A percentile compares a stretch with the other conserved stretches of the same genome.
These are phyloP conservation scores for Drosophila vallismaia DNA, from an alignment of 2,888 invertebrate genomes.

Conservation along the genomic window DNA sequence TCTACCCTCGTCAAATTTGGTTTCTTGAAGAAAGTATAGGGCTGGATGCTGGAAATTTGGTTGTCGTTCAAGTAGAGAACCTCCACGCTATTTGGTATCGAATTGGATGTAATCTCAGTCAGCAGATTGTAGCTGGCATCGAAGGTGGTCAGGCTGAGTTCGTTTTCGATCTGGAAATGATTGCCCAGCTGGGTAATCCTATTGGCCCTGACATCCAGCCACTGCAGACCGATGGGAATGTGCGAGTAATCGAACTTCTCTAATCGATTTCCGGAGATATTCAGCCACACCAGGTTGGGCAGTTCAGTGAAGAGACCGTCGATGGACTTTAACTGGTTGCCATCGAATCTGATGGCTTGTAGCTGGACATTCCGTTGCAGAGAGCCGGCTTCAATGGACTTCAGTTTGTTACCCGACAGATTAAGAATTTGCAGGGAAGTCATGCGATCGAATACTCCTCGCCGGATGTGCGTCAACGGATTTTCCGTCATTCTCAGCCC, in stretches of 20 bases:
- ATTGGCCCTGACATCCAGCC: constrained; percentile 96
- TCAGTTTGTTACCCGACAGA: constrained; percentile 93
- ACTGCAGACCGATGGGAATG: constrained; percentile 92
- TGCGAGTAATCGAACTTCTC: constrained; percentile 95
- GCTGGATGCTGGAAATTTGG: constrained; percentile 92
- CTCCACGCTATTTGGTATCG: constrained; percentile 93
- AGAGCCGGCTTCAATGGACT: constrained; percentile 90
- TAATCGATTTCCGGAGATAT: constrained; percentile 95
- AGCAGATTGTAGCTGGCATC: constrained; percentile 95
- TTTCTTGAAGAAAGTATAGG: constrained; percentile 95
- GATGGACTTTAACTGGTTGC: constrained; percentile 92
- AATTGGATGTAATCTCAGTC: constrained; percentile 89
- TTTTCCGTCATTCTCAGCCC: constrained; percentile 95
- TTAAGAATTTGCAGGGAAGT: constrained; percentile 93
- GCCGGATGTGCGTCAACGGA: constrained; percentile 91
- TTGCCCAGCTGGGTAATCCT: constrained; percentile 92
- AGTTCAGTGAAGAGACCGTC: constrained; percentile 93
- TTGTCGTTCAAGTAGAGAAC: constrained; percentile 95
- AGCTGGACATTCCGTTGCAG: constrained; percentile 91
- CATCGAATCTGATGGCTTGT: constrained; percentile 94
- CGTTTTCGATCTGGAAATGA: constrained; percentile 89
- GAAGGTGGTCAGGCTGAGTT: constrained; percentile 91
- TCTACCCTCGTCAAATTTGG: constrained; percentile 95
- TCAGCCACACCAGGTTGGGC: constrained; percentile 93
- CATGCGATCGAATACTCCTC: constrained; percentile 90